Evolutionary conservation across 2,888 invertebrate genomes (phyloP).

Genomic region (Rapana venosa): DNA sequence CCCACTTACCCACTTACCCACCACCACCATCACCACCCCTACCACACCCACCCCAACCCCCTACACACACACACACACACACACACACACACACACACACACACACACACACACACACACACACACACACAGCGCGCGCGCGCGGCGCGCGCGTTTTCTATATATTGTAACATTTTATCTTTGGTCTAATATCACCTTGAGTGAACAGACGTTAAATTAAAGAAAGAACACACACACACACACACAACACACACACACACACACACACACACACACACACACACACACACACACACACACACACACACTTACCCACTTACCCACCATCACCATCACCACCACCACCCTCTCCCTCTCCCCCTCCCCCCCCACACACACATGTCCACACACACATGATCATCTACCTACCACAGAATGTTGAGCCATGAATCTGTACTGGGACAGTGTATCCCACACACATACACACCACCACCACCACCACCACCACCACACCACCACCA

Average conservation of each 20-base stretch:
- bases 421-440: conserved; percentile 70
- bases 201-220: too few species aligned
- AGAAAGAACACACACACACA: too few species aligned
- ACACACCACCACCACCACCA: too few species aligned
- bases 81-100: not conserved
- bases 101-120: not conserved
- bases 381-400: too few species aligned
- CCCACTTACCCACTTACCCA: too few species aligned
- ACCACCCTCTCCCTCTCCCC: not conserved
- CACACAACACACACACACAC: not conserved
- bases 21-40: not conserved
- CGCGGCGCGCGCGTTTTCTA: too few species aligned
- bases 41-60: not conserved
- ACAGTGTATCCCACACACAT: conserved; percentile 71
- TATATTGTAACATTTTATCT: too few species aligned
- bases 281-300: not conserved
- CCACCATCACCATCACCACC: too few species aligned
- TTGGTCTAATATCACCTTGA: too few species aligned
- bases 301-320: too few species aligned
- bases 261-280: not conserved
- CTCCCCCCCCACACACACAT: not conserved
- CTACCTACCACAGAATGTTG: conserved; percentile 60
- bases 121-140: too few species aligned
- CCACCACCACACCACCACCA: too few species aligned
- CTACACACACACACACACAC: not conserved